These are phyloP conservation scores for Catocala sponsa DNA, from an alignment of 2,888 invertebrate species.

Conservation along the genomic window DNA sequence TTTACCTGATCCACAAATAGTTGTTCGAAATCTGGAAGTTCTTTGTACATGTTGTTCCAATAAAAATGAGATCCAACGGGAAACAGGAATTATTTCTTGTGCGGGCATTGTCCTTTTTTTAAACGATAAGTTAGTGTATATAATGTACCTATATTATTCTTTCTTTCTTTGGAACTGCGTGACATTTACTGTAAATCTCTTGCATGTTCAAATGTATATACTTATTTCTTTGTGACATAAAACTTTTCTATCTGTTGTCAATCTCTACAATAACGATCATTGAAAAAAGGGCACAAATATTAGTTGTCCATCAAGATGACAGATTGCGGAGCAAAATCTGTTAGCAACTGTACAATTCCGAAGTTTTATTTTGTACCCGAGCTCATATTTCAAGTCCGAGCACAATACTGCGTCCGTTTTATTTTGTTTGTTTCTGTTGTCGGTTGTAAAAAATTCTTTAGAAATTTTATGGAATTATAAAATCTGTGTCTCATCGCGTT, in stretches of 20 bases:
- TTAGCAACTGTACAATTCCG: slow-evolving; percentile 53
- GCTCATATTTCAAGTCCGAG: slow-evolving; percentile 62
- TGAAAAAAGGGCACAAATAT: slow-evolving; percentile 30
- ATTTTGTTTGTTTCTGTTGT: slow-evolving; percentile 52
- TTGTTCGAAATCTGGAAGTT: too few species aligned
- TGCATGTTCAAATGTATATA: too few species aligned
- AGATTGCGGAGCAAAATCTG: slow-evolving; percentile 50
- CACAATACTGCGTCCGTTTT: slow-evolving; percentile 55
- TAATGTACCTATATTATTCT: too few species aligned
- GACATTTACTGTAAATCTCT: too few species aligned
- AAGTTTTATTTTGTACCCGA: slow-evolving; percentile 56
- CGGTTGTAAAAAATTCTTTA: slow-evolving; percentile 34
- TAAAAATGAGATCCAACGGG: too few species aligned
- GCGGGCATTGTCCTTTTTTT: too few species aligned
- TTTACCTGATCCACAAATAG: too few species aligned
- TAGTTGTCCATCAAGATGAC: slow-evolving; percentile 46
- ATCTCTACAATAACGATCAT: slow-evolving; percentile 23
- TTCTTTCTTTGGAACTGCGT: too few species aligned
- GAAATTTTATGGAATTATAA: slow-evolving; percentile 15
- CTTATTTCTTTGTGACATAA: not conserved
- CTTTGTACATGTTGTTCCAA: too few species aligned
- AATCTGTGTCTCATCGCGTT: slow-evolving; percentile 3
- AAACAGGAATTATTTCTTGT: too few species aligned
- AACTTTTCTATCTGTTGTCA: slow-evolving; percentile 19
- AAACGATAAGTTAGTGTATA: too few species aligned